These are phyloP conservation scores for Volucella bombylans DNA, from an alignment of 2,888 invertebrate genomes.

Conservation along the genomic window DNA sequence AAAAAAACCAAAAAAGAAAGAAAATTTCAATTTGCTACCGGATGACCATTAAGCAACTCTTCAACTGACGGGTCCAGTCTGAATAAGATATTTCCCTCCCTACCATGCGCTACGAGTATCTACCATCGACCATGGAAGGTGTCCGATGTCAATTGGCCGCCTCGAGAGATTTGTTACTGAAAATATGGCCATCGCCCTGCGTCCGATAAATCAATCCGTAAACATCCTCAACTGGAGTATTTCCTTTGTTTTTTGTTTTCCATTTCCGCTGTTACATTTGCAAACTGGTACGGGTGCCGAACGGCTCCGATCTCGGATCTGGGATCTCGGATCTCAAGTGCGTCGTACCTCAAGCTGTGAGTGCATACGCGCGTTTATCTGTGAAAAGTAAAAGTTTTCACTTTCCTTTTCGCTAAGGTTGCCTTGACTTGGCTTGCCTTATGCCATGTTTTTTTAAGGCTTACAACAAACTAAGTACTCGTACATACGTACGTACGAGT, in stretches of 20 bases:
- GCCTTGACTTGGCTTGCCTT: constrained; percentile 18
- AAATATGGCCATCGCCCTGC: constrained; percentile 3
- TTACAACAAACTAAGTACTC: too few species aligned
- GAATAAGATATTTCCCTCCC: constrained; percentile 27
- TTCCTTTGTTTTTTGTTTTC: constrained; percentile 23
- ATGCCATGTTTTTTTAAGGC: too few species aligned
- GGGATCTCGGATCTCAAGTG: not conserved
- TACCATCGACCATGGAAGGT: not conserved
- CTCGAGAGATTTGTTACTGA: constrained; percentile 30
- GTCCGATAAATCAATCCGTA: constrained; percentile 50
- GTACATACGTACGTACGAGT: constrained; percentile 15
- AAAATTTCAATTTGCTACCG: constrained; percentile 30
- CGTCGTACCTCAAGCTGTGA: not conserved
- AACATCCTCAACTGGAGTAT: constrained; percentile 46
- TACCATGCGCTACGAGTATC: too few species aligned
- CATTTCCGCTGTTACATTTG: constrained; percentile 68
- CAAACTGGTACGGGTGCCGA: not conserved
- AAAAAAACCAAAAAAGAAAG: not conserved
- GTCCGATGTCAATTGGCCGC: constrained; percentile 51
- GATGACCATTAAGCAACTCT: constrained; percentile 9
- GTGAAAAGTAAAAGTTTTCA: constrained; percentile 73
- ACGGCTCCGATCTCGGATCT: not conserved
- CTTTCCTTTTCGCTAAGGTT: constrained; percentile 67
- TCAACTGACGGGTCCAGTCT: not conserved
- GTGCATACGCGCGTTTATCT: constrained; percentile 23